A percentile compares a stretch with the other conserved stretches of the same genome.
Conservation (phyloP, 23 tunicate species). For the Phallusia fumigata region DNA sequence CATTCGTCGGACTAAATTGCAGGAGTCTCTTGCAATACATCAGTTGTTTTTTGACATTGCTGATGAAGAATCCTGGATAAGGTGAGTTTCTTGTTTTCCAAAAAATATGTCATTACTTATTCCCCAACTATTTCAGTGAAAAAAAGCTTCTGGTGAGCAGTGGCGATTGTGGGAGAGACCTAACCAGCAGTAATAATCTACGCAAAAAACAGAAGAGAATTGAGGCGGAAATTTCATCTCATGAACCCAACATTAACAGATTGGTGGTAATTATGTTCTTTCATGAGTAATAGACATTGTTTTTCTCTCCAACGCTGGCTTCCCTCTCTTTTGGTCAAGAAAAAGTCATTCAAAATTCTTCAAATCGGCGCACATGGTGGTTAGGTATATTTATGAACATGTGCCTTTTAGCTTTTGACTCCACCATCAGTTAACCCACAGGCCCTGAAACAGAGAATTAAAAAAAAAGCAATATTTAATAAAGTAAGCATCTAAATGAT, state of each 20-base stretch:
- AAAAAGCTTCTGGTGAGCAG: conserved; percentile 73
- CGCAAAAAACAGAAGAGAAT: conserved; percentile 83
- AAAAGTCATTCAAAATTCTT: too few relatives aligned
- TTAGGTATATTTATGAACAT: too few relatives aligned
- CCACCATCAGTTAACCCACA: too few relatives aligned
- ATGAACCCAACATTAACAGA: conserved; percentile 62
- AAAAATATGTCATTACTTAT: neutral
- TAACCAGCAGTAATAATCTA: conserved; percentile 60
- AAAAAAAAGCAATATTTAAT: too few relatives aligned
- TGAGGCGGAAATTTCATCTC: conserved; percentile 58
- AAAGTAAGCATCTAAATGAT: too few relatives aligned
- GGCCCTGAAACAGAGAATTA: too few relatives aligned
- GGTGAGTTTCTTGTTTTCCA: conserved; percentile 14
- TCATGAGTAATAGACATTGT: too few relatives aligned
- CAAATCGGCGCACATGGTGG: too few relatives aligned
- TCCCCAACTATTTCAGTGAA: conserved; percentile 42
- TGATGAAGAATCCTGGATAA: conserved; percentile 93
- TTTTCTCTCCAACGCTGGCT: too few relatives aligned
- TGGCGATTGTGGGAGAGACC: conserved; percentile 77
- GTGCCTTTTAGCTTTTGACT: too few relatives aligned
- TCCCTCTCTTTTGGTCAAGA: too few relatives aligned
- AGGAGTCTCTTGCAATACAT: conserved; percentile 57
- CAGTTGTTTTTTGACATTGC: conserved; percentile 73
- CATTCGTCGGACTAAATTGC: conserved; percentile 48
- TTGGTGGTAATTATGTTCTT: conserved; percentile 46